Evolutionary conservation across 2,113 vertebrate genomes (phyloP), one percentile per base, ranked within the genome.

Genomic region (Platysternon megacephalum): DNA sequence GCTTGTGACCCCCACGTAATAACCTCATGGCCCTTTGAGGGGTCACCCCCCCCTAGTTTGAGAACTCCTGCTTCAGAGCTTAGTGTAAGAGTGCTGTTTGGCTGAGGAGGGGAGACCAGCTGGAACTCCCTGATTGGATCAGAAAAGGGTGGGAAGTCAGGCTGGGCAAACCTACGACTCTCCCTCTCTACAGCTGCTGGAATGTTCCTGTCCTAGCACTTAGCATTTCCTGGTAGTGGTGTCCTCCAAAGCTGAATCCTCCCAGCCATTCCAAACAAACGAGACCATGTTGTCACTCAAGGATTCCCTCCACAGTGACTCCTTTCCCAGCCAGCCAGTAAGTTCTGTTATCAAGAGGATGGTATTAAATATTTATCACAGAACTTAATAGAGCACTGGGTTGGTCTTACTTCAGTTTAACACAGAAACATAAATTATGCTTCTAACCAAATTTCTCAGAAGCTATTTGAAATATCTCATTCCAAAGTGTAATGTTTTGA

Each of bases 351-450:
- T 90, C 53, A 48, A 35, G 4, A 22, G 24, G n/a, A 3, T 24
- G 46, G 5, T 51, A 72, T 72, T 68, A 61, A 83, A 79, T 76
- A 39, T 55, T 83, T 79, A 61, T 2, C 87, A 58, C 14, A 81
- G 14, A 84, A 94, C 85, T 24, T 22, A 49, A 0, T 48, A 61
- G 48, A 81, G 44, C 29, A n/a, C 48, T 0, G 1, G n/a, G 42
- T 53, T 0, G 28, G 76, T 10, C 39, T 78, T 85, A 4, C 28
- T 10, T 12, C 0, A 0, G 53, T 0, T 0, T 28, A 44, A 74
- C 26, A 83, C 79, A 28, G 19, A 83, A 91, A 93, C 28, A 5
- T 44, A 13, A 84, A 68, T 61, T 44, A 42, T 32, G 83, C 29
- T 39, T 0, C 0, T 26, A 44, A 94, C 39, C 5, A 0, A 0